phyloP scores from a whole-genome alignment of 2,888 invertebrate species.

The Nineta flava region DNA sequence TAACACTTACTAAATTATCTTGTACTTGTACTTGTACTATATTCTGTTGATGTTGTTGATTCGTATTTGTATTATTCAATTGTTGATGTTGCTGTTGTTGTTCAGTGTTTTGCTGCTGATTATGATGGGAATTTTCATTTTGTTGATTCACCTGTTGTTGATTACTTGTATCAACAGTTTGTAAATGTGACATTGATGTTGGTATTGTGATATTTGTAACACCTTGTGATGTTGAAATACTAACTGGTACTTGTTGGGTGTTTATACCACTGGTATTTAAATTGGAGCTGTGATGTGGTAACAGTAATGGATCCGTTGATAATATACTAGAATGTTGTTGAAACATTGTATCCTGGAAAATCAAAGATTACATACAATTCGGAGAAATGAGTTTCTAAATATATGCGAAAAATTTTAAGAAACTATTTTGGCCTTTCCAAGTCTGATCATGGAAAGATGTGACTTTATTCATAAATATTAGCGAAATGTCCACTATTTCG shows the following conservation, averaged over 20 bases:
- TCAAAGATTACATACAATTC: too few species aligned
- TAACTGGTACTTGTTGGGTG: conserved; percentile 25
- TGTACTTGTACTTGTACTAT: conserved; percentile 25
- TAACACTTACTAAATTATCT: conserved; percentile 28
- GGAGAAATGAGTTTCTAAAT: too few species aligned
- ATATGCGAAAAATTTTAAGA: too few species aligned
- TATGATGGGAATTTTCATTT: conserved; percentile 13
- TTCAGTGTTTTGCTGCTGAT: conserved; percentile 13
- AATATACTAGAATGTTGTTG: conserved; percentile 35
- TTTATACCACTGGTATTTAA: neutral
- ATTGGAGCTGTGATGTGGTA: conserved; percentile 22
- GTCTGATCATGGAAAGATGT: too few species aligned
- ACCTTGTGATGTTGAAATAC: conserved; percentile 25
- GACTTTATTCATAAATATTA: too few species aligned
- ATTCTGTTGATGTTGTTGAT: conserved; percentile 13
- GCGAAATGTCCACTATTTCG: too few species aligned
- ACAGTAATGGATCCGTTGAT: conserved; percentile 24
- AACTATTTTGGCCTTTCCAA: too few species aligned
- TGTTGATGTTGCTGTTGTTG: conserved; percentile 18
- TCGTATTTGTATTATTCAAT: conserved; percentile 27
- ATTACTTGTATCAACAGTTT: conserved; percentile 11
- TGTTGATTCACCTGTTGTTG: conserved; percentile 16
- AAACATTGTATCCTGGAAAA: conserved; percentile 29
- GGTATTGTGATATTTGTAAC: conserved; percentile 25
- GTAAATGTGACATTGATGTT: conserved; percentile 21